These are phyloP conservation scores for Podarcis lilfordi DNA, from an alignment of 2,797 vertebrate genomes.

Conservation along the genomic window DNA sequence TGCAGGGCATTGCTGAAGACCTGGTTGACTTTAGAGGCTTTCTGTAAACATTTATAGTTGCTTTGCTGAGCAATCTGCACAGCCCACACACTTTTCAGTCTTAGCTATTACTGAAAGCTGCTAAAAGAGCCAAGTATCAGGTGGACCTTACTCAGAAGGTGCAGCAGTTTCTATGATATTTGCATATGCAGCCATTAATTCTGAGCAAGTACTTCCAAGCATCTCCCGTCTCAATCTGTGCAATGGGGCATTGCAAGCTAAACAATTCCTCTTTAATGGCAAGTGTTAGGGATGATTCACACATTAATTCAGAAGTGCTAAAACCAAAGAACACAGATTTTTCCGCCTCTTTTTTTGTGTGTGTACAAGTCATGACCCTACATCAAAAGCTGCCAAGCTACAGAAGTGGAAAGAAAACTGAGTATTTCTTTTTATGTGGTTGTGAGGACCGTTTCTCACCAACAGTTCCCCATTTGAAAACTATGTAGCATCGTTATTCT, in stretches of 20 bases:
- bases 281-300: neutral
- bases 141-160: neutral
- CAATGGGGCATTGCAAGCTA: neutral
- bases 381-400: neutral
- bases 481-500: neutral
- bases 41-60: slow-evolving; percentile 39
- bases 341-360: neutral
- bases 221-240: neutral
- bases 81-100: slow-evolving; percentile 50
- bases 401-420: neutral
- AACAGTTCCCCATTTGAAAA: neutral
- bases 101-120: neutral
- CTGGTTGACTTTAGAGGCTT: slow-evolving; percentile 44
- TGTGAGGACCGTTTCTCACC: neutral
- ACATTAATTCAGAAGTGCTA: neutral
- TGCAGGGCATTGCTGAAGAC: slow-evolving; percentile 43
- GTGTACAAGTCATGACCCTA: neutral
- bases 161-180: neutral
- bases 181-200: neutral
- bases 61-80: slow-evolving; percentile 62
- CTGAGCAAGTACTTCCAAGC: neutral
- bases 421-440: slow-evolving; percentile 2
- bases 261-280: neutral
- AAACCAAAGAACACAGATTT: neutral
- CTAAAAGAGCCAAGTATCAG: neutral